Evolutionary conservation across 2,797 vertebrate species (phyloP).

Genomic region (Hyperoplus lanceolatus): DNA sequence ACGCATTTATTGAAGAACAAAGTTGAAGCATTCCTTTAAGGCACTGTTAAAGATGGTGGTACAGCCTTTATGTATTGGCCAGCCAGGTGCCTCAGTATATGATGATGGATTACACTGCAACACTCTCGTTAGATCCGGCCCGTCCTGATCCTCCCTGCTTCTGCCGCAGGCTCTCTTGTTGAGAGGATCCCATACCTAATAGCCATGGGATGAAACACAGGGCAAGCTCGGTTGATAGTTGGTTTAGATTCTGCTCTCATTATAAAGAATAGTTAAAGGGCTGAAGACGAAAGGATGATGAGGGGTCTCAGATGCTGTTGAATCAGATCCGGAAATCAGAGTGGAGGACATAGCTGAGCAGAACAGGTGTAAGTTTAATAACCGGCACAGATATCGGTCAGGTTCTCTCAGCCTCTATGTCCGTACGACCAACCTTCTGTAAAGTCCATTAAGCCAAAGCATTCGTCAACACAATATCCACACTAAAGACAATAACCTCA

Average conservation of each 20-base stretch:
- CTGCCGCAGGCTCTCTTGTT: constrained; percentile 19
- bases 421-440: background rate
- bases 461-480: constrained; percentile 5
- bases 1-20: constrained; percentile 1
- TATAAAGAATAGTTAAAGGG: background rate
- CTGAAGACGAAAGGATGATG: constrained; percentile 1
- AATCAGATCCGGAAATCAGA: constrained; percentile 13
- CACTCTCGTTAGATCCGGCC: constrained; percentile 29
- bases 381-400: constrained; percentile 19
- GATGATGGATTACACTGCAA: constrained; percentile 67
- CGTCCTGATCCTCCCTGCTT: constrained; percentile 19
- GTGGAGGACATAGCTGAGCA: background rate
- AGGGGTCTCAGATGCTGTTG: background rate
- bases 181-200: constrained; percentile 1
- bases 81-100: constrained; percentile 39
- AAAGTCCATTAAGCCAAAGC: constrained; percentile 20
- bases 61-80: constrained; percentile 44
- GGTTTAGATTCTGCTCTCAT: background rate
- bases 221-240: background rate
- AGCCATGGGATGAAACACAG: constrained; percentile 18
- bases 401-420: constrained; percentile 7
- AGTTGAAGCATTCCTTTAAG: constrained; percentile 35
- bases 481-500: constrained; percentile 4
- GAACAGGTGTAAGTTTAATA: background rate
- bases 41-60: constrained; percentile 17